Evolutionary conservation across 2,113 vertebrate genomes (phyloP).

Genomic region (Calonectris borealis): DNA sequence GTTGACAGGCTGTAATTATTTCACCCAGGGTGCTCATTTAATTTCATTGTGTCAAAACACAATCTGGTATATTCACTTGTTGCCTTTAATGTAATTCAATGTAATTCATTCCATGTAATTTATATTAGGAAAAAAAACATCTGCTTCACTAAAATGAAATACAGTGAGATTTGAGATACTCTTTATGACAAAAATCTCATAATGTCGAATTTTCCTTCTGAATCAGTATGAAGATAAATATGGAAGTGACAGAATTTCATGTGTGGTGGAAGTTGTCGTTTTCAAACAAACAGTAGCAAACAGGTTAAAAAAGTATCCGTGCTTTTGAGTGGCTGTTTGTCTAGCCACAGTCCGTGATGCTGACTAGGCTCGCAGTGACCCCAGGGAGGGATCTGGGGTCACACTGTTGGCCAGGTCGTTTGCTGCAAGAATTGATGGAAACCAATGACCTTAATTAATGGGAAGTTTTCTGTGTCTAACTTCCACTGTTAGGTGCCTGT

Average conservation of each 20-base stretch:
- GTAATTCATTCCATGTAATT: not conserved
- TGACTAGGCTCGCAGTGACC: not conserved
- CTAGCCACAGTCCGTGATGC: not conserved
- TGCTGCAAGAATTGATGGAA: not conserved
- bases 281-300: not conserved
- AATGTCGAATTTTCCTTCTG: not conserved
- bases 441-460: not conserved
- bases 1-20: not conserved
- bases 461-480: not conserved
- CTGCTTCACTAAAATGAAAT: not conserved
- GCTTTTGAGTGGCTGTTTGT: not conserved
- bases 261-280: not conserved
- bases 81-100: not conserved
- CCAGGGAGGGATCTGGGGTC: not conserved
- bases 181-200: not conserved
- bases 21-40: not conserved
- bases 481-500: not conserved
- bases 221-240: not conserved
- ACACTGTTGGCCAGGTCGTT: not conserved
- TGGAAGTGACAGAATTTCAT: not conserved
- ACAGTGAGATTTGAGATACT: not conserved
- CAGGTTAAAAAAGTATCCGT: not conserved
- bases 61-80: not conserved
- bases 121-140: not conserved
- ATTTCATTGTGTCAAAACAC: not conserved